Evolutionary conservation across 2,888 invertebrate species (phyloP).

Genomic region (Trichogramma dendrolimi): DNA sequence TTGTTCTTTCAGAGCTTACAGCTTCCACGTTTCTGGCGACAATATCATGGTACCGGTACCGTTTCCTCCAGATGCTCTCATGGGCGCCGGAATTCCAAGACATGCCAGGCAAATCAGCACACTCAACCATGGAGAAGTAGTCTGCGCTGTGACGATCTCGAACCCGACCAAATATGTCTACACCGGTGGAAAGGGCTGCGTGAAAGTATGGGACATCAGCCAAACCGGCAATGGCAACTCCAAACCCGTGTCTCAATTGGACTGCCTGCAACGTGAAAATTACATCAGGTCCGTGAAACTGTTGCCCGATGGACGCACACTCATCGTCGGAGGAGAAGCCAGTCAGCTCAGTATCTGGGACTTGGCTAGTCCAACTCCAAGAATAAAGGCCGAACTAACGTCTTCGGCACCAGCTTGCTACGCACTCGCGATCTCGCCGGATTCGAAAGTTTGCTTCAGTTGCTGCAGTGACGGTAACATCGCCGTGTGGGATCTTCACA

Average conservation of each 20-base stretch:
- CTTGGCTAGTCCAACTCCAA: slow-evolving; percentile 81
- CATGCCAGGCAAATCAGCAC: slow-evolving; percentile 90
- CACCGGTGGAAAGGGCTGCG: slow-evolving; percentile 95
- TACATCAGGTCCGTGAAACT: slow-evolving; percentile 90
- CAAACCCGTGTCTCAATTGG: slow-evolving; percentile 81
- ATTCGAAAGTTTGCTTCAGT: slow-evolving; percentile 94
- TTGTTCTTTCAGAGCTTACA: slow-evolving; percentile 73
- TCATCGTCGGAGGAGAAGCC: slow-evolving; percentile 95
- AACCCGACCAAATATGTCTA: slow-evolving; percentile 90
- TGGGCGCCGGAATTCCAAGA: slow-evolving; percentile 86
- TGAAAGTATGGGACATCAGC: slow-evolving; percentile 94
- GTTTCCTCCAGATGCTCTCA: slow-evolving; percentile 88
- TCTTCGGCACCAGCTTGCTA: slow-evolving; percentile 94
- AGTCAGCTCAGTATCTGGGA: slow-evolving; percentile 94
- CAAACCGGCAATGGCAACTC: slow-evolving; percentile 73
- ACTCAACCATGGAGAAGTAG: slow-evolving; percentile 90
- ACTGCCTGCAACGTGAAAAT: slow-evolving; percentile 91
- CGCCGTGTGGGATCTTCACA: slow-evolving; percentile 93
- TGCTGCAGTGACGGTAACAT: slow-evolving; percentile 96
- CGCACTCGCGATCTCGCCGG: slow-evolving; percentile 92
- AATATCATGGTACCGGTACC: slow-evolving; percentile 87
- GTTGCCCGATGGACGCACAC: slow-evolving; percentile 83
- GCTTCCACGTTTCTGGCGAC: slow-evolving; percentile 86
- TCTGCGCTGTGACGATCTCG: slow-evolving; percentile 93
- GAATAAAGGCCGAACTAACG: slow-evolving; percentile 88